These are phyloP conservation scores for Pipistrellus pipistrellus DNA, from an alignment of 2,797 vertebrate genomes.

Conservation along the genomic window DNA sequence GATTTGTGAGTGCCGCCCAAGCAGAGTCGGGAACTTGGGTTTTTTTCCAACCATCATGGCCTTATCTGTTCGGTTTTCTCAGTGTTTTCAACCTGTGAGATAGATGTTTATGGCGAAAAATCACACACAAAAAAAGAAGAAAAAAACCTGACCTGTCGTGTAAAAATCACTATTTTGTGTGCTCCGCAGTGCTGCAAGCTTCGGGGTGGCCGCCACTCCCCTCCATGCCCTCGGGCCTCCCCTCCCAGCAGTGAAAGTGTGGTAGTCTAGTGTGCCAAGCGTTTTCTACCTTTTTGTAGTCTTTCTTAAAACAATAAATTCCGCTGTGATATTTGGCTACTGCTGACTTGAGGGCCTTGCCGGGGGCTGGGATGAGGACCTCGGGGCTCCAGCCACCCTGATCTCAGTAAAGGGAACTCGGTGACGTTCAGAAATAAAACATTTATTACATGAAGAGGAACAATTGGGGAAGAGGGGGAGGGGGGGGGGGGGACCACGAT, in stretches of 20 bases:
- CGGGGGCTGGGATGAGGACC: background rate
- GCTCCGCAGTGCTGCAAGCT: constrained; percentile 82
- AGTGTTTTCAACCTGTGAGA: constrained; percentile 87
- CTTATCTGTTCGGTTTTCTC: constrained; percentile 88
- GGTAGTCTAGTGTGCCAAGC: constrained; percentile 86
- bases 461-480: background rate
- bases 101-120: constrained; percentile 85
- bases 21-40: constrained; percentile 85
- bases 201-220: constrained; percentile 66
- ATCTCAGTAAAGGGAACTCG: background rate
- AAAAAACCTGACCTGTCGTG: constrained; percentile 81
- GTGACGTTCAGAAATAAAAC: constrained; percentile 76
- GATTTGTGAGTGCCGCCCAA: constrained; percentile 84
- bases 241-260: constrained; percentile 78
- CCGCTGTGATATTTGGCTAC: constrained; percentile 85
- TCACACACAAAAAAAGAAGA: background rate
- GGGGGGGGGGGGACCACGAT: background rate
- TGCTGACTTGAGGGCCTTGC: constrained; percentile 63
- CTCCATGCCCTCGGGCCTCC: constrained; percentile 23
- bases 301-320: constrained; percentile 90
- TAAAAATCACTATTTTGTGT: constrained; percentile 87
- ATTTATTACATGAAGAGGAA: constrained; percentile 83
- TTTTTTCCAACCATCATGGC: constrained; percentile 88
- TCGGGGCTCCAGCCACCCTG: background rate
- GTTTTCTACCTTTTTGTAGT: constrained; percentile 91